Evolutionary conservation across 1,140 invertebrate species (phyloP), one percentile per base, ranked within the genome.

Genomic region (Bombus ignitus): DNA sequence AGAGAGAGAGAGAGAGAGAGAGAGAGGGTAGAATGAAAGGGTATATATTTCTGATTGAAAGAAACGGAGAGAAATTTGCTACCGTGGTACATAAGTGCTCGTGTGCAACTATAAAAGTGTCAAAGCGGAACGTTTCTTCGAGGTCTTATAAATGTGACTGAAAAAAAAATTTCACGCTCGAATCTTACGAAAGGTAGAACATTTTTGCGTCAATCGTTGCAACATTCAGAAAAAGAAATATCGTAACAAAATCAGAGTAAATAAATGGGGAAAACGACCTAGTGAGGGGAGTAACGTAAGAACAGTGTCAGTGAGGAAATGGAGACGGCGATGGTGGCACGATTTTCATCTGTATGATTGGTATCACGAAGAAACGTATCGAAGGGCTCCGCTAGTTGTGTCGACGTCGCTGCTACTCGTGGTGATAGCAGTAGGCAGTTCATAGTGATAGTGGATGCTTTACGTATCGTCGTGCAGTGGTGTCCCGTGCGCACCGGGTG

Each of bases 401-500:
- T 39, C 88, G 35, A n/a, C 79, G 78, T 70, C 42, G 62, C 47
- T 65, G 42, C 25, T 87, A 70, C 80, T 89, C 85, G 81, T 47
- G 79, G 32, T 73, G 68, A 65, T 39, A 10, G 76, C 22, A 15
- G 59, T 79, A 47, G n/a, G 32, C 39, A 57, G n/a, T 73, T 62
- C 44, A 66, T 73, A 85, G 71, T 68, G 78, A 57, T 68, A 89
- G 85, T 83, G 85, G 85, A 75, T 80, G 76, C 81, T 74, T 81
- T 89, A 87, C 88, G 88, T 90, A 87, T 82, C 71, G 53, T 44
- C 83, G 86, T 90, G 86, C 86, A 85, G 83, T 89, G 86, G 80
- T 85, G 88, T 90, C 83, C 87, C 87, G 90, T 89, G 92, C 91
- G 87, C 90, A 90, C 88, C 84, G 83, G 73, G 87, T 90, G 82